A percentile compares a stretch with the other conserved stretches of the same genome.
Evolutionary conservation across 2,888 invertebrate species (phyloP).

Genomic region (Drosophila vallismaia): DNA sequence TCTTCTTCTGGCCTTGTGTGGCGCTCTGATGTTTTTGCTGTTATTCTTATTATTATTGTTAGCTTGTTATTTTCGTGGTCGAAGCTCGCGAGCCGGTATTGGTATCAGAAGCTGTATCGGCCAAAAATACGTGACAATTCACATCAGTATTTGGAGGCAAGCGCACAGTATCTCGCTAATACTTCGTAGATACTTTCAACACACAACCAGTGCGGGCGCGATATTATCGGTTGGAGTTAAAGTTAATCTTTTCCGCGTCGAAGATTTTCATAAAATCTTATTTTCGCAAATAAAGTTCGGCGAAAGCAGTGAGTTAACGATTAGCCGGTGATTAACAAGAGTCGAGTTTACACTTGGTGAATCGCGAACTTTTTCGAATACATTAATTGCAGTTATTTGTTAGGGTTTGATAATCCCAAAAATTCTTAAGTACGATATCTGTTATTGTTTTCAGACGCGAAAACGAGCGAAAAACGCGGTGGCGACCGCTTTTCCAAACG

Average conservation of each 20-base stretch:
- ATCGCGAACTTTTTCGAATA: too few relatives aligned
- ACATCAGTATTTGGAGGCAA: constrained; percentile 2
- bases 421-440: neutral
- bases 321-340: neutral
- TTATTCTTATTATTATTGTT: constrained; percentile 8
- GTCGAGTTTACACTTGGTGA: too few relatives aligned
- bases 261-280: neutral
- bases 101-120: neutral
- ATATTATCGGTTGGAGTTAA: neutral
- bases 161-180: neutral
- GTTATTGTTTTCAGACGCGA: constrained; percentile 1
- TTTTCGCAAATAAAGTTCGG: neutral
- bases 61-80: constrained; percentile 16
- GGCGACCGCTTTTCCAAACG: neutral
- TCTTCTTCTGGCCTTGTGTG: constrained; percentile 18
- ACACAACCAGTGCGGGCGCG: neutral
- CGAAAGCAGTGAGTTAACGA: neutral
- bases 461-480: neutral
- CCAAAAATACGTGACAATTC: constrained; percentile 4
- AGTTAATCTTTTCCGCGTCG: constrained; percentile 1
- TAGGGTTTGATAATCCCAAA: neutral
- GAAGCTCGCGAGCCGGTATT: constrained; percentile 5
- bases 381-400: neutral
- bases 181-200: neutral
- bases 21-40: constrained; percentile 9